A percentile compares a stretch with the other conserved stretches of the same genome.
Conservation (phyloP, 2,797 vertebrate genomes). For the Zenarchopterus dispar region DNA sequence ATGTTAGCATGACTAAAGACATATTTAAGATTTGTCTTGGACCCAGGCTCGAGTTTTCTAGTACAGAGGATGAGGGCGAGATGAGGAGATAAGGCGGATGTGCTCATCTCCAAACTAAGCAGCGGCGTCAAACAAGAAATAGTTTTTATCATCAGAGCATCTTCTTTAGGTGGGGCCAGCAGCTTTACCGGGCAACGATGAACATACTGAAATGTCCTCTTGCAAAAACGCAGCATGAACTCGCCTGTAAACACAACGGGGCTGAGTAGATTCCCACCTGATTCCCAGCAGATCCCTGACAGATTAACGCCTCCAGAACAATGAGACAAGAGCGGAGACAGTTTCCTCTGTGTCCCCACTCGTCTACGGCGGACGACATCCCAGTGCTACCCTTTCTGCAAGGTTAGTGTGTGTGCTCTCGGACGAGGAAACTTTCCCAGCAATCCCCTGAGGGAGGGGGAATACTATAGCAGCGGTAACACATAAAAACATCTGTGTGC, state of each 20-base stretch:
- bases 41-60: constrained; percentile 44
- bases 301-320: constrained; percentile 80
- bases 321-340: constrained; percentile 75
- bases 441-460: constrained; percentile 58
- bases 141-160: constrained; percentile 64
- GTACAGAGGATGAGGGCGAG: constrained; percentile 53
- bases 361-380: constrained; percentile 63
- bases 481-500: constrained; percentile 34
- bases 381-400: constrained; percentile 60
- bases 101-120: constrained; percentile 69
- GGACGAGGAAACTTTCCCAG: constrained; percentile 68
- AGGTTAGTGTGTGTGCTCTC: constrained; percentile 60
- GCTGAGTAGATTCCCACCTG: constrained; percentile 75
- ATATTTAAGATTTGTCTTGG: constrained; percentile 73
- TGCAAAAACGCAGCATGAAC: constrained; percentile 30
- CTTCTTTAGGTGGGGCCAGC: constrained; percentile 45
- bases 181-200: constrained; percentile 19
- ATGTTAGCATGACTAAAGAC: constrained; percentile 68
- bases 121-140: constrained; percentile 64
- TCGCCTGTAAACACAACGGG: constrained; percentile 60
- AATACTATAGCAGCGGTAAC: constrained; percentile 30
- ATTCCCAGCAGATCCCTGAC: constrained; percentile 77
- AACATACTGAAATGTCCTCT: constrained; percentile 41
- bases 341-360: constrained; percentile 75
- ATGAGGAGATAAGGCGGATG: constrained; percentile 63